A percentile compares a stretch with the other conserved stretches of the same genome.
These are phyloP conservation scores for Tenualosa thibaudeaui DNA, from an alignment of 2,797 vertebrate species.

Conservation along the genomic window DNA sequence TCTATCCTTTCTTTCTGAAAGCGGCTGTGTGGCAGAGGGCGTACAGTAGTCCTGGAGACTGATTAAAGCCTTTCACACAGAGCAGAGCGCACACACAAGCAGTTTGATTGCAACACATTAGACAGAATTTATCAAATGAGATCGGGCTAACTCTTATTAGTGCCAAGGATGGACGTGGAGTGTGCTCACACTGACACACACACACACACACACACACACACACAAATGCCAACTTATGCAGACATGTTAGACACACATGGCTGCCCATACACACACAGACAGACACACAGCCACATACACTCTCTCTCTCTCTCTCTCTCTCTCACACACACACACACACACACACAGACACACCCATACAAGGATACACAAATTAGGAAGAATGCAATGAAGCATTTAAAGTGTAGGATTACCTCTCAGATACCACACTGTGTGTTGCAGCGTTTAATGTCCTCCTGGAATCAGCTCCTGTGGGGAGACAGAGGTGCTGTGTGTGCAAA, in stretches of 20 bases:
- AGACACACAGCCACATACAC: background rate
- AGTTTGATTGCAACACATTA: background rate
- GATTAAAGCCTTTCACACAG: background rate
- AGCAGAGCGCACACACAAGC: background rate
- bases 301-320: background rate
- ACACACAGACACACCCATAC: conserved; percentile 5
- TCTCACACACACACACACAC: background rate
- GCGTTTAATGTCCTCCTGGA: conserved; percentile 7
- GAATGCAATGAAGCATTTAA: background rate
- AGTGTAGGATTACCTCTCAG: conserved; percentile 7
- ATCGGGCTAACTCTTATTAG: background rate
- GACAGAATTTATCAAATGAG: background rate
- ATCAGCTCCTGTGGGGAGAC: background rate
- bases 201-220: conserved; percentile 12
- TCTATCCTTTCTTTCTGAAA: background rate
- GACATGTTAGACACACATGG: background rate
- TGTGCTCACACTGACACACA: background rate
- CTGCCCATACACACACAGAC: background rate
- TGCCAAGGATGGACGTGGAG: background rate
- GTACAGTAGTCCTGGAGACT: background rate
- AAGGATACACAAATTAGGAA: background rate
- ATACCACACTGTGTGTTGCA: conserved; percentile 6
- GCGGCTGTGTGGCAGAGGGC: background rate
- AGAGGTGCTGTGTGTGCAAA: conserved; percentile 21
- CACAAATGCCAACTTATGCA: background rate